phyloP scores from a whole-genome alignment of 2,888 invertebrate species.

The Pogonocherus hispidulus region DNA sequence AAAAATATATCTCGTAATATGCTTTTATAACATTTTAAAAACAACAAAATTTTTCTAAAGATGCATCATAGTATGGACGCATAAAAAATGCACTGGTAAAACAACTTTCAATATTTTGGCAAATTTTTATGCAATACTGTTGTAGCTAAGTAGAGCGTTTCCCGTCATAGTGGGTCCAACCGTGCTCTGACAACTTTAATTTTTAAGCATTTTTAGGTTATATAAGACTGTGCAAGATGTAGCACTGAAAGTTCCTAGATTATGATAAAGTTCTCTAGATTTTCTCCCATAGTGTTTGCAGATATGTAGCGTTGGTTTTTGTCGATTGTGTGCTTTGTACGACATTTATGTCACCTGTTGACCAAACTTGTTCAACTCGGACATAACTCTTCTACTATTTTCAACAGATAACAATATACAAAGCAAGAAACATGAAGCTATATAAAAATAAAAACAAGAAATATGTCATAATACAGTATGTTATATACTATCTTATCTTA shows the following conservation, averaged over 20 bases:
- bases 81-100: not conserved
- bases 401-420: not conserved
- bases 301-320: too few relatives aligned
- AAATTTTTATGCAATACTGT: not conserved
- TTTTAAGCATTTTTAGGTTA: too few relatives aligned
- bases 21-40: constrained; percentile 39
- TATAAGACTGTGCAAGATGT: too few relatives aligned
- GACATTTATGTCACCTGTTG: too few relatives aligned
- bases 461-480: not conserved
- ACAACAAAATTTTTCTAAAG: constrained; percentile 35
- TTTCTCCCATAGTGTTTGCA: too few relatives aligned
- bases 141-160: too few relatives aligned
- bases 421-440: not conserved
- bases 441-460: not conserved
- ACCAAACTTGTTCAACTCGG: too few relatives aligned
- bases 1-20: constrained; percentile 32
- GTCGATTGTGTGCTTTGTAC: too few relatives aligned
- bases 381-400: not conserved
- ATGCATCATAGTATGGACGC: not conserved
- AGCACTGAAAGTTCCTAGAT: too few relatives aligned
- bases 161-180: too few relatives aligned
- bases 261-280: too few relatives aligned
- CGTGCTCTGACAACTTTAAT: too few relatives aligned
- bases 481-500: not conserved
- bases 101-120: not conserved